Evolutionary conservation across 2,888 invertebrate genomes (phyloP), one percentile per base, ranked within the genome.

Genomic region (Megaustenia siamemsis): DNA sequence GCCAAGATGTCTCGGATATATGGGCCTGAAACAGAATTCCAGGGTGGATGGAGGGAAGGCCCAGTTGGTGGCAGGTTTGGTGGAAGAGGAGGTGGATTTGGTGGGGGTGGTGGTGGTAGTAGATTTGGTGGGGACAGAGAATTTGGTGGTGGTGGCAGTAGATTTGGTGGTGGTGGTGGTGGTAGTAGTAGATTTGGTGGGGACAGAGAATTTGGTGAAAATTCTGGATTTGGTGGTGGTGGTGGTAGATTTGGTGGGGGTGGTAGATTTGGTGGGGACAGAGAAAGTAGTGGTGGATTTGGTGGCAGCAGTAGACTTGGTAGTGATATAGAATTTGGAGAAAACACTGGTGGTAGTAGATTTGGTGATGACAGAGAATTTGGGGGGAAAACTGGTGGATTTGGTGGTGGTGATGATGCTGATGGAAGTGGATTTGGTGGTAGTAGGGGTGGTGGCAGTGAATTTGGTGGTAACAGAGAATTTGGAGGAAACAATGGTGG

Each of bases 1-100:
- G 75, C 85, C 35, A 90, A 90, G 76, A 85, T 88, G 78, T 82
- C 87, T 1, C 84, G 90, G 15, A 83, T 87, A 73, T 87, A 86
- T 63, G 75, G 82, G 32, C 60, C 78, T 53, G 73, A 82, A 35
- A 69, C 82, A 32, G 86, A 94, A 28, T 95, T 95, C 3, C 88
- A 88, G 49, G 78, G 40, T 38, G 32, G 38, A 28, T 60, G 56
- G 32, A 68, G 80, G 32, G 56, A 81, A 38, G 35, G 32, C 32
- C 35, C 49, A 12, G 49, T 28, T 18, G 66, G 78, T 49, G 79
- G 89, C 43, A 89, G 87, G 45, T 73, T 28, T 53, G 91, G 93
- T 35, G 91, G 92, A 1, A 89, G 91, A 5, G 89, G 91, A 63
- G 89, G 90, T 68, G 63, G 77, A 40, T 60, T 40, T 80, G 53